Evolutionary conservation across 2,888 invertebrate species (phyloP).

Genomic region (Eupithecia inturbata): DNA sequence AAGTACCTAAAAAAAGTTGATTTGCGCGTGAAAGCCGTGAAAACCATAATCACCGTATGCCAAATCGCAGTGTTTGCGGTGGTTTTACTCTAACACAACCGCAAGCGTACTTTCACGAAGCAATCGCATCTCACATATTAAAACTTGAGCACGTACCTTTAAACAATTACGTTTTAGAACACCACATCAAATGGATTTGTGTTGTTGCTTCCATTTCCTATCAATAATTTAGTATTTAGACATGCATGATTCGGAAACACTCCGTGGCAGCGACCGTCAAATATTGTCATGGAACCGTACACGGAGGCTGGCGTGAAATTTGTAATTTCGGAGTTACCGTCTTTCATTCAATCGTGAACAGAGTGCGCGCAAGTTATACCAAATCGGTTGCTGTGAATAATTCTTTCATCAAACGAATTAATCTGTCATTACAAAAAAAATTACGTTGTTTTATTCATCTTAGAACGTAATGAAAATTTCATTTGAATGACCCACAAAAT

Average conservation of each 20-base stretch:
- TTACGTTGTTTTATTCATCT: conserved; percentile 43
- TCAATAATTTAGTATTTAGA: conserved; percentile 59
- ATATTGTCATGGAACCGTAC: conserved; percentile 60
- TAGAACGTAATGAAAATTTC: conserved; percentile 52
- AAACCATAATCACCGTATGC: conserved; percentile 25
- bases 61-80: conserved; percentile 22
- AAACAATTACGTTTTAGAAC: conserved; percentile 29
- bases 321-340: conserved; percentile 68
- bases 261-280: conserved; percentile 57
- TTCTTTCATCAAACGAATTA: conserved; percentile 56
- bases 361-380: conserved; percentile 50
- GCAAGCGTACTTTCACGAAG: conserved; percentile 26
- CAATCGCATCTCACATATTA: conserved; percentile 21
- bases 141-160: conserved; percentile 22
- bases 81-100: conserved; percentile 26
- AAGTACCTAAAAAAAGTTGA: not conserved
- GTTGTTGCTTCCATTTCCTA: conserved; percentile 39
- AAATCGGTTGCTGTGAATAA: conserved; percentile 52
- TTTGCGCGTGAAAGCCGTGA: conserved; percentile 13
- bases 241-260: conserved; percentile 57
- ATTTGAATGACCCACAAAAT: conserved; percentile 37
- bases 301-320: conserved; percentile 68
- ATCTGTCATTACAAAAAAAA: conserved; percentile 46
- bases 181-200: conserved; percentile 36
- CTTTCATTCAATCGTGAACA: conserved; percentile 51